These are phyloP conservation scores for Metalampra italica DNA, from an alignment of 2,888 invertebrate genomes.

Conservation along the genomic window DNA sequence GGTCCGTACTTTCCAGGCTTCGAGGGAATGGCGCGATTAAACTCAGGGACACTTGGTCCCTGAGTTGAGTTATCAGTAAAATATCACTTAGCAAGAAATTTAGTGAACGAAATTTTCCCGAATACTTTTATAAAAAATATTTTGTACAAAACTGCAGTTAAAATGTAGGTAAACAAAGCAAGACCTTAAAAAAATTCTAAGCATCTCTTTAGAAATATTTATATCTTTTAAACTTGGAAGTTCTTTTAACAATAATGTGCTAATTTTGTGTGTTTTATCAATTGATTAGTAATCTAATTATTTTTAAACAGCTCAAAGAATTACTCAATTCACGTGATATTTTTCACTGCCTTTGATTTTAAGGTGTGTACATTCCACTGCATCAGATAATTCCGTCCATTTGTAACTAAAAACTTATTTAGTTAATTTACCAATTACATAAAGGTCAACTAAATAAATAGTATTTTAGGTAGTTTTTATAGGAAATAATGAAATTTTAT, in stretches of 20 bases:
- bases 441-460: slow-evolving; percentile 2
- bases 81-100: too few relatives aligned
- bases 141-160: too few relatives aligned
- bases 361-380: slow-evolving; percentile 20
- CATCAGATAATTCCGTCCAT: slow-evolving; percentile 20
- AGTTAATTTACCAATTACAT: slow-evolving; percentile 16
- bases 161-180: too few relatives aligned
- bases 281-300: too few relatives aligned
- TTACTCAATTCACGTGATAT: slow-evolving; percentile 35
- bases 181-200: too few relatives aligned
- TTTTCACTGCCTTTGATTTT: slow-evolving; percentile 37
- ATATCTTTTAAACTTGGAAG: too few relatives aligned
- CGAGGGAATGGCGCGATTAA: slow-evolving; percentile 67
- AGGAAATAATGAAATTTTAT: slow-evolving; percentile 5
- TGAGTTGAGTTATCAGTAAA: too few relatives aligned
- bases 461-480: not conserved
- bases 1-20: slow-evolving; percentile 73
- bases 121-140: too few relatives aligned
- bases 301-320: slow-evolving; percentile 30
- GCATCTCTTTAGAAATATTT: too few relatives aligned
- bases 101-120: too few relatives aligned
- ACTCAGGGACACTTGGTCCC: not conserved
- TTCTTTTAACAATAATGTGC: too few relatives aligned
- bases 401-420: not conserved
- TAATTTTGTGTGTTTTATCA: too few relatives aligned